Evolutionary conservation across 1,140 invertebrate species (phyloP).

Genomic region (Tribolium castaneum): DNA sequence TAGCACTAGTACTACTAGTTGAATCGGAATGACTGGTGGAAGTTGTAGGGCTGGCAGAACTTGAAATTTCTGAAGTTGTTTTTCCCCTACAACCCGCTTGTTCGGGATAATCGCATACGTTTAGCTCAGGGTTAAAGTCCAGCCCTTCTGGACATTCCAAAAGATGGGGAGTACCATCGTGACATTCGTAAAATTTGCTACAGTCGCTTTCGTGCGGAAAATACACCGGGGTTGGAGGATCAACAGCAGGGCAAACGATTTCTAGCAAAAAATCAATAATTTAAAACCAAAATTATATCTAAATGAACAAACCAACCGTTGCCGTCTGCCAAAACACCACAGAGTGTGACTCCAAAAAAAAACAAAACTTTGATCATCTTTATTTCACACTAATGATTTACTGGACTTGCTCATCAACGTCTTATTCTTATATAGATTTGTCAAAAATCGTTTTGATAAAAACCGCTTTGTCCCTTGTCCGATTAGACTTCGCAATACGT

Average conservation of each 20-base stretch:
- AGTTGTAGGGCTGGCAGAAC: not conserved
- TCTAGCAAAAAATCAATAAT: not conserved
- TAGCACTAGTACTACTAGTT: not conserved
- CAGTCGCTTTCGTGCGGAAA: slow-evolving; percentile 62
- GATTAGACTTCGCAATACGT: no score
- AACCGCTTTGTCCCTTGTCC: no score
- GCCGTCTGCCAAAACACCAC: not conserved
- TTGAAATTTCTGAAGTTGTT: not conserved
- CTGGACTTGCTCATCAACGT: no score
- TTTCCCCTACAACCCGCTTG: slow-evolving; percentile 60
- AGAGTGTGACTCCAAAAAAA: no score
- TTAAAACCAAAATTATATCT: not conserved
- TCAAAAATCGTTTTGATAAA: no score
- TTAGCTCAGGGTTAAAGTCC: slow-evolving; percentile 66
- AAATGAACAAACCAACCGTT: not conserved
- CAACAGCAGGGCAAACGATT: not conserved
- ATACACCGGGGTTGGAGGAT: not conserved
- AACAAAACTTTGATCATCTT: no score
- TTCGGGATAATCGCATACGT: slow-evolving; percentile 68
- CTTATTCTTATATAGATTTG: no score
- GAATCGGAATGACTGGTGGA: not conserved
- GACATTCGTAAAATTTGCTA: slow-evolving; percentile 69
- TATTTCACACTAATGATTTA: no score
- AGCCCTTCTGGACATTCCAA: slow-evolving; percentile 66
- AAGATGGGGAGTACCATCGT: slow-evolving; percentile 63